phyloP scores from a whole-genome alignment of 1,140 invertebrate species.

The Bursaphelenchus mucronatus region DNA sequence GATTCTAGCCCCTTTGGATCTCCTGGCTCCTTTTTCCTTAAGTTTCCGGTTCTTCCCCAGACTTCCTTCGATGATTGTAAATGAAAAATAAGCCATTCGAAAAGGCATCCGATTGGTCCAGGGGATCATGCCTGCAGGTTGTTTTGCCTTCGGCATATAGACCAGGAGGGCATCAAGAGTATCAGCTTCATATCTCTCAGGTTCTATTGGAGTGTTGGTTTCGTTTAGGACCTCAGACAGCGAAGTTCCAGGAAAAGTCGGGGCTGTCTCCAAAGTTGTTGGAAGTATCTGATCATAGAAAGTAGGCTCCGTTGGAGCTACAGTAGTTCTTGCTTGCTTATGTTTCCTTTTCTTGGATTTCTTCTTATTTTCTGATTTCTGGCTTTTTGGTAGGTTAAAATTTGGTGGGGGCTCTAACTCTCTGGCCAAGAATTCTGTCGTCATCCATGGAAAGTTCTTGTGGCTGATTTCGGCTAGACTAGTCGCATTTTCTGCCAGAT shows the following conservation, averaged over 20 bases:
- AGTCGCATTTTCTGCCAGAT: neutral
- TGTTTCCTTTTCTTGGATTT: constrained; percentile 18
- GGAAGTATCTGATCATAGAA: constrained; percentile 15
- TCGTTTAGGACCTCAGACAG: neutral
- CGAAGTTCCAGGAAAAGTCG: neutral
- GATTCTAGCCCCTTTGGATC: constrained; percentile 26
- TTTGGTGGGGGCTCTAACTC: constrained; percentile 1
- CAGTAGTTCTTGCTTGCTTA: neutral
- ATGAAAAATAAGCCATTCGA: constrained; percentile 33
- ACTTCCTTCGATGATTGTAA: constrained; percentile 33
- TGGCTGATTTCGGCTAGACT: constrained; percentile 2
- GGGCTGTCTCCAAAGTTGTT: neutral
- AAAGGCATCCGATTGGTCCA: constrained; percentile 35
- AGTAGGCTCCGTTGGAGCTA: neutral
- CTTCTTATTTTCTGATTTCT: neutral
- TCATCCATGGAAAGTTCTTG: constrained; percentile 4
- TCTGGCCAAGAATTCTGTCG: constrained; percentile 19
- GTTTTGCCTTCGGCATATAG: constrained; percentile 30
- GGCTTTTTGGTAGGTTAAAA: neutral
- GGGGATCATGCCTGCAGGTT: constrained; percentile 27
- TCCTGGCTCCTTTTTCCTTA: constrained; percentile 5
- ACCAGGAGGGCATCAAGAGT: constrained; percentile 27
- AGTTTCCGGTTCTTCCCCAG: constrained; percentile 22
- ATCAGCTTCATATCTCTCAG: constrained; percentile 12
- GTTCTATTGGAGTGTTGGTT: constrained; percentile 14